Base-by-base conservation (phyloP, 2,113 vertebrate genomes). In the Jaculus jaculus region DNA sequence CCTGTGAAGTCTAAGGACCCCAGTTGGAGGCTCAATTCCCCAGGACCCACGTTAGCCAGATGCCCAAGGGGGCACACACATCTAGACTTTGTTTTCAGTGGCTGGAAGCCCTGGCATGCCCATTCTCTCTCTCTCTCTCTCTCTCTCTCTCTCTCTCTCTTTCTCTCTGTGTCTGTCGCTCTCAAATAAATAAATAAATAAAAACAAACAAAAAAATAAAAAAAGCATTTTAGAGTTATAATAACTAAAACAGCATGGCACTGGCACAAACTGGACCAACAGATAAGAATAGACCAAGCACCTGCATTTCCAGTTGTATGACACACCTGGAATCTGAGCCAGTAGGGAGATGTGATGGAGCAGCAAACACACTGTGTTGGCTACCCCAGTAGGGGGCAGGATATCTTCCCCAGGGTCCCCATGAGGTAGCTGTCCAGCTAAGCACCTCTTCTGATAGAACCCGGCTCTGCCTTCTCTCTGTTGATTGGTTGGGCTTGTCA, bases 161-260 rank as follows among this genome's bases (percentile, higher is more conserved):
- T 8, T 8, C 42, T 8, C 42, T 8, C 5, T 47, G n/a, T n/a
- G n/a, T n/a, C n/a, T n/a, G n/a, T n/a, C n/a, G n/a, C 5, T 47
- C 42, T 47, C 42, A 6, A 47, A 8, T 47, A 47, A 47, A 47
- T 47, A 47, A 47, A 47, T 47, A 47, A 47, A 47, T 47, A 47
- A 47, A 47, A 47, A 47, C 8, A 47, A 47, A 47, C 8, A 47
- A 47, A 47, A 6, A 47, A 47, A 42, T 65, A 84, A 32, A 39
- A 37, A 69, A 91, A 73, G 37, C 51, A n/a, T 69, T 80, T 80
- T 78, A 74, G 58, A 79, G 18, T 73, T 60, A 32, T 54, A 54
- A 58, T 83, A 71, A 60, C 26, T 60, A 80, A 95, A 90, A 37
- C 69, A 58, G 51, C 63, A 21, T 92, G 39, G 42, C 10, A 63